Base-by-base conservation (phyloP, 2,888 invertebrate genomes). In the Dasypolia templi region DNA sequence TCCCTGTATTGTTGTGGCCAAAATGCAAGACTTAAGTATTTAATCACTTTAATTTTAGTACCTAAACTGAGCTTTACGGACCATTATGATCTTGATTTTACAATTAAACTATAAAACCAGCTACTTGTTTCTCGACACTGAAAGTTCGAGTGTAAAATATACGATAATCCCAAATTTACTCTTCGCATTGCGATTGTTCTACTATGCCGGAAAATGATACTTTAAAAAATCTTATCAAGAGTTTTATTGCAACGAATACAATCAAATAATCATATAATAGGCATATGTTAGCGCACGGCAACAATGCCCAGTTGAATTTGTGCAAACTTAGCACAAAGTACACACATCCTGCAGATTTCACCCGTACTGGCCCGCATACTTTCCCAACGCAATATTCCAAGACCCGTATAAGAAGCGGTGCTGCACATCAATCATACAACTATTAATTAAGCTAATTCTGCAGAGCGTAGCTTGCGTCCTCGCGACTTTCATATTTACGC, bases 11-110 rank as follows among this genome's bases (percentile, higher is more conserved):
- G 64, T 78, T 68, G 59, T 66, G 32, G 35, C 49, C 26, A 62
- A 71, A 84, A 79, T 75, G 35, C 26, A 53, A 53, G 42, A 64
- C 14, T 73, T 78, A n/a, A 74, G 68, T 66, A 44, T 77, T 71
- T 66, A 62, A 86, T 83, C 70, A 74, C 67, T 76, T 72, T 61
- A 59, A 81, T 81, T 77, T 65, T 59, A 77, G 26, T 51, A 53
- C 26, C 9, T 67, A 3, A 14, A 42, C 42, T 64, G 51, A 70
- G 26, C 42, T 63, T 39, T 29, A 64, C 3, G 3, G n/a, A 9
- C 22, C 26, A 46, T 29, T 64, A 68, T 17, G 17, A 44, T 29
- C 29, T 32, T 55, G 53, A 53, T 44, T 66, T 77, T 46, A 46
- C 0, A n/a, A 44, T 72, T 46, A 44, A 35, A 29, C 12, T 51